These are phyloP conservation scores for Eristalis pertinax DNA, from an alignment of 2,888 invertebrate species.

Conservation along the genomic window DNA sequence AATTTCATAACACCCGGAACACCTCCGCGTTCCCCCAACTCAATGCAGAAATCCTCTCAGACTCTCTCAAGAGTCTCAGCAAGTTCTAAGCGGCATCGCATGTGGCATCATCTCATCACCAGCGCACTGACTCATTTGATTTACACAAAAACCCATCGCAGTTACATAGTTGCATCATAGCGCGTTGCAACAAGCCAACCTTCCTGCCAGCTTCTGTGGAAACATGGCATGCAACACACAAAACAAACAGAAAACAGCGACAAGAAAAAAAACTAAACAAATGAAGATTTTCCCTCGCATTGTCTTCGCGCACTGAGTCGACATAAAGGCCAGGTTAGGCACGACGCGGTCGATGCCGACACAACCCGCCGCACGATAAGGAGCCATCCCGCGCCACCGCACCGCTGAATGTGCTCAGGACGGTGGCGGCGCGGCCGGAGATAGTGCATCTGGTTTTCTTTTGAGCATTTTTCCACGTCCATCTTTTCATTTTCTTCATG, in stretches of 20 bases:
- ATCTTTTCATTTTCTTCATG: conserved; percentile 19
- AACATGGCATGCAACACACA: conserved; percentile 12
- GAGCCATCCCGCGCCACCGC: conserved; percentile 15
- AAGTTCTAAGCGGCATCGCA: background rate
- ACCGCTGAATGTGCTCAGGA: conserved; percentile 13
- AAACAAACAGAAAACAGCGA: conserved; percentile 8
- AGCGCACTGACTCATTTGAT: background rate
- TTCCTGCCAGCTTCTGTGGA: background rate
- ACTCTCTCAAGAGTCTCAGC: background rate
- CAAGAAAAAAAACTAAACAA: conserved; percentile 3
- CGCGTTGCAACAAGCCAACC: background rate
- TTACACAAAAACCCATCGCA: background rate
- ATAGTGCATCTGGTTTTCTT: conserved; percentile 18
- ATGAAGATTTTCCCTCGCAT: conserved; percentile 58
- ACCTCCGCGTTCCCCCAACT: background rate
- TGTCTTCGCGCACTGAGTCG: conserved; percentile 52
- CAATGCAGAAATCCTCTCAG: background rate
- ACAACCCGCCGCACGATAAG: conserved; percentile 63
- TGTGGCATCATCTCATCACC: background rate
- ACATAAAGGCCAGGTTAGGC: conserved; percentile 71
- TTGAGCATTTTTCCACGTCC: conserved; percentile 58
- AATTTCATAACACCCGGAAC: background rate
- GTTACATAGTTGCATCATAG: background rate
- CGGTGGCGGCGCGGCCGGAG: conserved; percentile 8
- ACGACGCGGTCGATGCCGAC: conserved; percentile 67